Evolutionary conservation across 2,888 invertebrate species (phyloP).

Genomic region (Teleiodes luculella): DNA sequence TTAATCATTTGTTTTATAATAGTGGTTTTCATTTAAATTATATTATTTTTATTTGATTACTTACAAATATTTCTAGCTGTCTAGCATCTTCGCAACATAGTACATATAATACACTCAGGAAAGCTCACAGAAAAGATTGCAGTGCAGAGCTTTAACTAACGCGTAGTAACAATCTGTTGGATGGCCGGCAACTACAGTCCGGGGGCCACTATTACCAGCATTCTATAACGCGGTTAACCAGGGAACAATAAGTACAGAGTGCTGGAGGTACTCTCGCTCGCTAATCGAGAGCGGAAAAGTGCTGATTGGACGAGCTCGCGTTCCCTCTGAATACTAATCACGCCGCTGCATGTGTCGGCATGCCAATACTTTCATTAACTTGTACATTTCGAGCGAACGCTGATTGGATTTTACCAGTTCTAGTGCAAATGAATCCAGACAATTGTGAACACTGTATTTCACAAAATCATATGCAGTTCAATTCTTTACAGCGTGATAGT

Average conservation of each 20-base stretch:
- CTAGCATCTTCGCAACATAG: no score
- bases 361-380: conserved; percentile 9
- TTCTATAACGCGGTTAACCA: background rate
- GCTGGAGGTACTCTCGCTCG: background rate
- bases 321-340: conserved; percentile 11
- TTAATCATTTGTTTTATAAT: no score
- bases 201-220: background rate
- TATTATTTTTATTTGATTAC: no score
- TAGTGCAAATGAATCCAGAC: conserved; percentile 1
- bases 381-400: background rate
- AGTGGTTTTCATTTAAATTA: no score
- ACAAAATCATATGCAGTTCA: background rate
- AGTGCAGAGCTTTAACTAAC: background rate
- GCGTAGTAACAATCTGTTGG: background rate
- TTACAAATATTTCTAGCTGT: no score
- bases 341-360: conserved; percentile 3
- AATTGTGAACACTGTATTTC: background rate
- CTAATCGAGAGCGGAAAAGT: conserved; percentile 9
- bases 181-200: background rate
- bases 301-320: conserved; percentile 7
- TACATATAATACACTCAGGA: no score
- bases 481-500: no score
- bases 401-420: conserved; percentile 7
- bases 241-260: conserved; percentile 2
- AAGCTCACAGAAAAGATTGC: no score